Conservation (phyloP, 2,113 vertebrate species). For the Isichthys henryi region DNA sequence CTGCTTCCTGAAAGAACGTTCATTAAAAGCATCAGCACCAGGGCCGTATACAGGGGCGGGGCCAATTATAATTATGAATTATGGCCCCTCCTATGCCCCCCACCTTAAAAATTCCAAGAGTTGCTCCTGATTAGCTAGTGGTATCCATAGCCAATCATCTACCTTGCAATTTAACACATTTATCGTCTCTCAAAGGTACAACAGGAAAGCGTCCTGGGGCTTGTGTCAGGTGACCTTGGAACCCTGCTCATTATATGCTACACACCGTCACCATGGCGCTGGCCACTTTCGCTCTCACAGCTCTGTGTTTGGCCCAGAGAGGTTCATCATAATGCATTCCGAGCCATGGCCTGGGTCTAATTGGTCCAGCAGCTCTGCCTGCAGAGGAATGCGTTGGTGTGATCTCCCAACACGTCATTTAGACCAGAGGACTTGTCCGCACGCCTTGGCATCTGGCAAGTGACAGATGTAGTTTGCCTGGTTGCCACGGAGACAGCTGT, state of each 20-base stretch:
- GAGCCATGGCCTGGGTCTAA: background rate
- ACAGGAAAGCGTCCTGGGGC: background rate
- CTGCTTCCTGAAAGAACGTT: too few species aligned
- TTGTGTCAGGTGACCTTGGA: background rate
- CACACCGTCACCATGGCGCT: background rate
- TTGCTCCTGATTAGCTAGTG: background rate
- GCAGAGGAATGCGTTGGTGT: background rate
- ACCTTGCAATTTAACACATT: background rate
- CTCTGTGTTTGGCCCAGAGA: background rate
- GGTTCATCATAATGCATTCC: background rate
- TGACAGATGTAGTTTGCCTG: slow-evolving; percentile 18
- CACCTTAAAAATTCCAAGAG: background rate
- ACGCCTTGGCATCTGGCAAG: slow-evolving; percentile 38
- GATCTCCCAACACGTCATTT: background rate
- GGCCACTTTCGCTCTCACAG: background rate
- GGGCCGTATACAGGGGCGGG: background rate
- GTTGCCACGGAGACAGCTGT: slow-evolving; percentile 48
- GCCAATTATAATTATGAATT: background rate
- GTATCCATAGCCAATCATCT: background rate
- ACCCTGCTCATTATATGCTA: background rate
- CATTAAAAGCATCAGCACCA: too few species aligned
- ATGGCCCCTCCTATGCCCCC: background rate
- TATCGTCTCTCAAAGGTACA: background rate
- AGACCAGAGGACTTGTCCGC: slow-evolving; percentile 36
- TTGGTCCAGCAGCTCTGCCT: background rate